Conservation (phyloP, 2,113 vertebrate species). For the Hystrix brachyura region DNA sequence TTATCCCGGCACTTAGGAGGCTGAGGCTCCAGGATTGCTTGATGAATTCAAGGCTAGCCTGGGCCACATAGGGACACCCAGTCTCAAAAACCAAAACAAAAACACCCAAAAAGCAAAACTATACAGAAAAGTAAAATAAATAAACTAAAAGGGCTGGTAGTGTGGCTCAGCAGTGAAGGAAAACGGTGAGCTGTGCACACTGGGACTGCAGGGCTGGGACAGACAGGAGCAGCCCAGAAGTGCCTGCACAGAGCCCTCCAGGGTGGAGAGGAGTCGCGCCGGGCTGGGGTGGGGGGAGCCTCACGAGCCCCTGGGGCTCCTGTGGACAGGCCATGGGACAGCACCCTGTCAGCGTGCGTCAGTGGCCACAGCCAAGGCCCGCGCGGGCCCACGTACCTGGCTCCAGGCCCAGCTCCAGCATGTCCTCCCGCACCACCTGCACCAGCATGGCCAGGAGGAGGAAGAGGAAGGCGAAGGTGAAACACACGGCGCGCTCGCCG, state of each 20-base stretch:
- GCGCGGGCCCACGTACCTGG: slow-evolving; percentile 84
- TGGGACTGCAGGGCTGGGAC: background rate
- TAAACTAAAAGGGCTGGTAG: background rate
- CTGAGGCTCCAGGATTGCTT: background rate
- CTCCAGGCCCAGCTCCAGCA: slow-evolving; percentile 96
- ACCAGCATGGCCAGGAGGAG: slow-evolving; percentile 96
- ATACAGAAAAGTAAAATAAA: background rate
- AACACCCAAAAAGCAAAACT: too few relatives aligned
- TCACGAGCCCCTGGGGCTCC: background rate
- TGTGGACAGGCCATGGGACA: fast-evolving
- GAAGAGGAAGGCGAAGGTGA: slow-evolving; percentile 94
- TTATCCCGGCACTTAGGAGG: background rate
- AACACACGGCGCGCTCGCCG: slow-evolving; percentile 96
- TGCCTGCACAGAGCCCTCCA: background rate
- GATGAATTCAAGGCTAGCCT: too few relatives aligned
- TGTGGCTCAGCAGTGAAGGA: background rate
- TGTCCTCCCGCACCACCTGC: slow-evolving; percentile 93
- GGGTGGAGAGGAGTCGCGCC: background rate
- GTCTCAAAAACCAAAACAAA: background rate
- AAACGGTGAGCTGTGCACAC: background rate
- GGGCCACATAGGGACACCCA: background rate
- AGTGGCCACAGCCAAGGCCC: fast-evolving
- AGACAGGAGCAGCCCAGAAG: background rate
- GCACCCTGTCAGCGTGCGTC: background rate
- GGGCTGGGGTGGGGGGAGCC: background rate